Percentiles rank a stretch among this genome's conserved stretches.
phyloP scores from a whole-genome alignment of 1,140 invertebrate species.

The Hermetia illucens region DNA sequence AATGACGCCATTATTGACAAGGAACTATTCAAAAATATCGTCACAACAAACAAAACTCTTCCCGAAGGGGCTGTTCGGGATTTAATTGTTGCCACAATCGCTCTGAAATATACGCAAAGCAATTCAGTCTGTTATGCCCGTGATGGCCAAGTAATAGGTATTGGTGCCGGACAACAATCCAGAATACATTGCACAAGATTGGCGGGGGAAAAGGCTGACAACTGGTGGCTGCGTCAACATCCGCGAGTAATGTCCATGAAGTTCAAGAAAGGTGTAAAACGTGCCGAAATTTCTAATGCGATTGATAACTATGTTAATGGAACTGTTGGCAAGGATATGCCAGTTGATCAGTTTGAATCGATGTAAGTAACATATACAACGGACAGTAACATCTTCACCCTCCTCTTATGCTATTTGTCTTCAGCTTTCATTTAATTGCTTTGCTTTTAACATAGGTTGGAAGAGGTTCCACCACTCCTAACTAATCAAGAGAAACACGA shows the following conservation, averaged over 20 bases:
- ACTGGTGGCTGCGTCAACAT: conserved; percentile 96
- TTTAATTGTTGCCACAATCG: conserved; percentile 89
- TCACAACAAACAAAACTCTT: conserved; percentile 57
- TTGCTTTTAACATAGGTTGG: conserved; percentile 35
- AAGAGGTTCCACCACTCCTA: conserved; percentile 53
- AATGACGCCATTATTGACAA: conserved; percentile 79
- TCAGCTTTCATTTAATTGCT: background rate
- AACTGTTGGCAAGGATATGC: conserved; percentile 60
- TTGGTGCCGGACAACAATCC: conserved; percentile 95
- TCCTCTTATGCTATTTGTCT: background rate
- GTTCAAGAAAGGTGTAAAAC: conserved; percentile 78
- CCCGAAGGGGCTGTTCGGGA: conserved; percentile 68
- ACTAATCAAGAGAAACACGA: conserved; percentile 55
- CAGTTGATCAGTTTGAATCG: conserved; percentile 20
- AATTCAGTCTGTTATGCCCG: conserved; percentile 32
- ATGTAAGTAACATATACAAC: conserved; percentile 15
- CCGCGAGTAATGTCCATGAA: conserved; percentile 72
- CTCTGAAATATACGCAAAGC: conserved; percentile 93
- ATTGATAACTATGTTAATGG: conserved; percentile 93
- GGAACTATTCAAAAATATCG: conserved; percentile 70
- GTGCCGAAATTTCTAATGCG: conserved; percentile 89
- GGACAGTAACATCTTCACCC: background rate
- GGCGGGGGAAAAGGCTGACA: conserved; percentile 94
- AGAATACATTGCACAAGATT: conserved; percentile 94
- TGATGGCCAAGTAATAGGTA: conserved; percentile 88